Conservation (phyloP, 2,113 vertebrate genomes). For the Carassius carassius region DNA sequence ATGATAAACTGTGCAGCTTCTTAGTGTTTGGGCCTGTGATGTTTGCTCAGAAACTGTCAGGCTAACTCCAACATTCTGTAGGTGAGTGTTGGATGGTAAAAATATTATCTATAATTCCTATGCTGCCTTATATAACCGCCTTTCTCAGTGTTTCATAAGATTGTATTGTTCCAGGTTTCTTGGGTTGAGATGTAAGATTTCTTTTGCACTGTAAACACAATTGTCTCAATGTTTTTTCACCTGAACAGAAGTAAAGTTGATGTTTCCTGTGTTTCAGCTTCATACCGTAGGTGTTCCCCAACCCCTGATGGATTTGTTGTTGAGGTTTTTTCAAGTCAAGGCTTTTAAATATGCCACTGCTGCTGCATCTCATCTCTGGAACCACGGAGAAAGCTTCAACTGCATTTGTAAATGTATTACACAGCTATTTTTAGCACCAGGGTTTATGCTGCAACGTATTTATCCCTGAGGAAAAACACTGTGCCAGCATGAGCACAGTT, state of each 20-base stretch:
- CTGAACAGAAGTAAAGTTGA: background rate
- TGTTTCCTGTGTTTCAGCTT: background rate
- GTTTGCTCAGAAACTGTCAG: background rate
- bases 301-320: slow-evolving; percentile 36
- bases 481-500: slow-evolving; percentile 6
- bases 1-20: background rate
- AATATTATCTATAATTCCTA: background rate
- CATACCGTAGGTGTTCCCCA: background rate
- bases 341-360: slow-evolving; percentile 16
- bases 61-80: background rate
- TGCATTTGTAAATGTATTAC: slow-evolving; percentile 61
- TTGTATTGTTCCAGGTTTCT: background rate
- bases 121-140: background rate
- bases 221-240: slow-evolving; percentile 21
- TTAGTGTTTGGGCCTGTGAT: background rate
- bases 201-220: slow-evolving; percentile 4
- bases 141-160: slow-evolving; percentile 19
- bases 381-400: slow-evolving; percentile 46
- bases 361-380: slow-evolving; percentile 52
- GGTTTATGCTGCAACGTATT: slow-evolving; percentile 59
- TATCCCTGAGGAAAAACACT: slow-evolving; percentile 48
- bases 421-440: slow-evolving; percentile 65
- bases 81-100: background rate
- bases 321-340: slow-evolving; percentile 54
- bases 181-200: background rate